Evolutionary conservation across 2,113 vertebrate genomes (phyloP).

Genomic region (Marmota flaviventris): DNA sequence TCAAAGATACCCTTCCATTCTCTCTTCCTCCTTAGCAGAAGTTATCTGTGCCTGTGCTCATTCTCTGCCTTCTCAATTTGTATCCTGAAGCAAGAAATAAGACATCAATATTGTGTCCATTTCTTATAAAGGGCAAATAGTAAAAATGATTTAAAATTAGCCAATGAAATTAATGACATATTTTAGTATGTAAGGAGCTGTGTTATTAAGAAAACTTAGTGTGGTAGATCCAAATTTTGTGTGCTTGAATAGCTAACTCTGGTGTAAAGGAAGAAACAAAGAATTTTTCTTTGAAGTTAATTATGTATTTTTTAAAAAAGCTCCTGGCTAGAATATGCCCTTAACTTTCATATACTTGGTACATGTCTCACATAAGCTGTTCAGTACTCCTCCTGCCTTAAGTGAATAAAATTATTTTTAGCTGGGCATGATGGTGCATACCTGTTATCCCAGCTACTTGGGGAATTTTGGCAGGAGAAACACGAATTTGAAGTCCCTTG

Average conservation of each 20-base stretch:
- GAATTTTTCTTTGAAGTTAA: background rate
- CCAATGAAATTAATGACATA: slow-evolving; percentile 10
- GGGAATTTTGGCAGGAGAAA: background rate
- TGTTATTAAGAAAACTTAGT: background rate
- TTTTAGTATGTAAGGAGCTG: background rate
- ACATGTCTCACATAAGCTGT: background rate
- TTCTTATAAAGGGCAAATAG: background rate
- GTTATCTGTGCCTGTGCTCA: background rate
- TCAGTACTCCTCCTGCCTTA: background rate
- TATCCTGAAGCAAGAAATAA: background rate
- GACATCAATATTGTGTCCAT: background rate
- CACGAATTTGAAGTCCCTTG: background rate
- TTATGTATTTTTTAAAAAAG: background rate
- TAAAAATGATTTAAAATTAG: background rate
- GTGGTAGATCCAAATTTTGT: background rate
- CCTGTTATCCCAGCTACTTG: background rate
- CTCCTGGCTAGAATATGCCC: background rate
- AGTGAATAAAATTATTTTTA: background rate
- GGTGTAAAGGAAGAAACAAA: background rate
- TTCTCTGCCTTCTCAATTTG: slow-evolving; percentile 7
- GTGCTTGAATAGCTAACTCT: background rate
- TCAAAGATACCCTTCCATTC: background rate
- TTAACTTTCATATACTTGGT: background rate
- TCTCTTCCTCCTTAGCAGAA: background rate
- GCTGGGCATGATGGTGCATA: background rate